These are phyloP conservation scores for Dorcus parallelipipedus DNA, from an alignment of 2,888 invertebrate species.

Conservation along the genomic window DNA sequence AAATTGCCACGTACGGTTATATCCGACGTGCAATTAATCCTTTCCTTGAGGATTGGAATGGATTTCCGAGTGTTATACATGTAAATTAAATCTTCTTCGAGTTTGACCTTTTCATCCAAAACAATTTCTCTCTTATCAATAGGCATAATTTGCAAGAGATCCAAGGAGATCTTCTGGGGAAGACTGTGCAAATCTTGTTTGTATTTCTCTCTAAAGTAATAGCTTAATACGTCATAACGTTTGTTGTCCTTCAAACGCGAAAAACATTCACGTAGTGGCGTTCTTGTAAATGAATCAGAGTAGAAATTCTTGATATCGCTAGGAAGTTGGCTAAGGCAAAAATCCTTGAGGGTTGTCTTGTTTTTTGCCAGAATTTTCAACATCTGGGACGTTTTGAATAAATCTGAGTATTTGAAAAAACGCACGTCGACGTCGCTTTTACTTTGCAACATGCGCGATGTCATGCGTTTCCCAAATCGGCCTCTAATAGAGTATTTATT, in stretches of 20 bases:
- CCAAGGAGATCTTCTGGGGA: neutral
- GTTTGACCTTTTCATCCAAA: neutral
- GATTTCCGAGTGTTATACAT: slow-evolving; percentile 2
- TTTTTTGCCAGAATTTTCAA: neutral
- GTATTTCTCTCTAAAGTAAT: neutral
- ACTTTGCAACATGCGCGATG: neutral
- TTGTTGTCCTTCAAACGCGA: neutral
- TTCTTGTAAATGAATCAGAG: neutral
- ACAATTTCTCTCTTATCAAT: neutral
- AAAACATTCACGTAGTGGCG: too few species aligned
- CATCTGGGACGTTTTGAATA: neutral
- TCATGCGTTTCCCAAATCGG: neutral
- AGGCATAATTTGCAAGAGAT: neutral
- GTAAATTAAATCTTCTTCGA: slow-evolving; percentile 3
- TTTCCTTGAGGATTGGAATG: slow-evolving; percentile 5
- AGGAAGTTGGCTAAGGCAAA: neutral
- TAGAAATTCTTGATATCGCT: neutral
- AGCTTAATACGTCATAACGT: neutral
- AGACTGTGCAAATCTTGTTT: neutral
- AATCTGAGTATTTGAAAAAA: neutral
- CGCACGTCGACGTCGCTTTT: neutral
- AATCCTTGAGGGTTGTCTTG: neutral
- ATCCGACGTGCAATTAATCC: slow-evolving; percentile 2
- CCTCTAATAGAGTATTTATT: neutral
- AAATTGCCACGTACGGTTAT: neutral